A percentile compares a stretch with the other conserved stretches of the same genome.
These are phyloP conservation scores for Spondyliosoma cantharus DNA, from an alignment of 2,797 vertebrate species.

Conservation along the genomic window DNA sequence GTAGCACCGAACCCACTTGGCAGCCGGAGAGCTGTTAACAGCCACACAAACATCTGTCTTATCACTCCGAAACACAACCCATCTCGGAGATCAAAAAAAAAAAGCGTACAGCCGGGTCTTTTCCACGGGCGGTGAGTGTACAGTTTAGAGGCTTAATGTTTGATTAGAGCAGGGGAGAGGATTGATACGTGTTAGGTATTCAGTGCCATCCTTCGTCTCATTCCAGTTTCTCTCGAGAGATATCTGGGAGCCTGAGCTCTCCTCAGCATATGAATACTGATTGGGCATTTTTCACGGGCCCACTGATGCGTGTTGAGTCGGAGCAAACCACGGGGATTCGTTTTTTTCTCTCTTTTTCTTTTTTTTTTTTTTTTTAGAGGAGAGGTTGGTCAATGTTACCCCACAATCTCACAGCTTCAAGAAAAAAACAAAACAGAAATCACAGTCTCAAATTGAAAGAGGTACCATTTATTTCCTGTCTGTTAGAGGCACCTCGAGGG, in stretches of 20 bases:
- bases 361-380: constrained; percentile 20
- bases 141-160: constrained; percentile 80
- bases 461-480: constrained; percentile 11
- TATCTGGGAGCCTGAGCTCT: constrained; percentile 73
- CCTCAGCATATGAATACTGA: constrained; percentile 83
- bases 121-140: constrained; percentile 68
- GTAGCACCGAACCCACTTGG: constrained; percentile 63
- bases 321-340: constrained; percentile 84
- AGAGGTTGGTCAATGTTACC: constrained; percentile 57
- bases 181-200: constrained; percentile 80
- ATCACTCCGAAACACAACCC: constrained; percentile 81
- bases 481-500: constrained; percentile 1
- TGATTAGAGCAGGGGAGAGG: constrained; percentile 75
- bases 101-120: constrained; percentile 64
- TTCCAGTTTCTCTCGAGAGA: constrained; percentile 77
- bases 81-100: constrained; percentile 79
- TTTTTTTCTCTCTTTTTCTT: constrained; percentile 23
- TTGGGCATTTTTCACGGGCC: constrained; percentile 83
- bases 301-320: constrained; percentile 83
- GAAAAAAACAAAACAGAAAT: constrained; percentile 39
- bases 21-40: constrained; percentile 73
- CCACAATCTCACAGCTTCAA: constrained; percentile 41
- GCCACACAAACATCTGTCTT: constrained; percentile 81
- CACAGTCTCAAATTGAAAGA: constrained; percentile 26
- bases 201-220: constrained; percentile 76